Conservation (phyloP, 2,888 invertebrate species). For the Himalopsyche japonica region DNA sequence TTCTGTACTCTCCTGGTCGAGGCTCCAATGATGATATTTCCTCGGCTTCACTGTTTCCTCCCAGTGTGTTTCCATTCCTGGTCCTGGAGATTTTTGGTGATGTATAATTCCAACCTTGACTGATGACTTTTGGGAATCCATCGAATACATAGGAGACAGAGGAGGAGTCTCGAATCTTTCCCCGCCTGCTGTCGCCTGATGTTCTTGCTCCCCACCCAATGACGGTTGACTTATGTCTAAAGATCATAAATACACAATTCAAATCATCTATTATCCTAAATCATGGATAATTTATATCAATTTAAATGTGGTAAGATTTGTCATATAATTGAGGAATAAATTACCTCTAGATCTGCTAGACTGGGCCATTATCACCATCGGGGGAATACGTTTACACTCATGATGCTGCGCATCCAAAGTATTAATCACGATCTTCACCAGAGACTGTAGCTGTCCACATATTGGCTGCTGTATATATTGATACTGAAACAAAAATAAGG, state of each 20-base stretch:
- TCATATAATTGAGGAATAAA: slow-evolving; percentile 21
- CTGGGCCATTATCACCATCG: slow-evolving; percentile 75
- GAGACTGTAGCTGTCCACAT: slow-evolving; percentile 72
- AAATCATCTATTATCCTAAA: not conserved
- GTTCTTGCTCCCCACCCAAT: slow-evolving; percentile 69
- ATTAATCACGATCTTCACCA: slow-evolving; percentile 88
- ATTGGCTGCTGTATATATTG: slow-evolving; percentile 74
- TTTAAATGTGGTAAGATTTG: too few relatives aligned
- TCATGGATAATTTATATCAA: too few relatives aligned
- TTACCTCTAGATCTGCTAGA: slow-evolving; percentile 66
- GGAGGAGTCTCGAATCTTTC: slow-evolving; percentile 61
- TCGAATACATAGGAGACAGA: slow-evolving; percentile 64
- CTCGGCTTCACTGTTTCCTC: slow-evolving; percentile 64
- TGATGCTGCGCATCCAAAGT: slow-evolving; percentile 92
- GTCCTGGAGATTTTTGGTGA: slow-evolving; percentile 45
- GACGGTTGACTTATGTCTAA: slow-evolving; percentile 78
- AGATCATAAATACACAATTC: slow-evolving; percentile 4
- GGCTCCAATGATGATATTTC: slow-evolving; percentile 61
- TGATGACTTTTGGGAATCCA: slow-evolving; percentile 25
- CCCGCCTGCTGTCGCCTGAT: slow-evolving; percentile 45
- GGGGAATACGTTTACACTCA: slow-evolving; percentile 83
- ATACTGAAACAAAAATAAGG: slow-evolving; percentile 57
- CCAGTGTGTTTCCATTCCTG: slow-evolving; percentile 69
- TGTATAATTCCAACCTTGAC: slow-evolving; percentile 16
- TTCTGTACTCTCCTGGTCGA: slow-evolving; percentile 85